Base-by-base conservation (phyloP, 2,888 invertebrate species). In the Volucella inanis region DNA sequence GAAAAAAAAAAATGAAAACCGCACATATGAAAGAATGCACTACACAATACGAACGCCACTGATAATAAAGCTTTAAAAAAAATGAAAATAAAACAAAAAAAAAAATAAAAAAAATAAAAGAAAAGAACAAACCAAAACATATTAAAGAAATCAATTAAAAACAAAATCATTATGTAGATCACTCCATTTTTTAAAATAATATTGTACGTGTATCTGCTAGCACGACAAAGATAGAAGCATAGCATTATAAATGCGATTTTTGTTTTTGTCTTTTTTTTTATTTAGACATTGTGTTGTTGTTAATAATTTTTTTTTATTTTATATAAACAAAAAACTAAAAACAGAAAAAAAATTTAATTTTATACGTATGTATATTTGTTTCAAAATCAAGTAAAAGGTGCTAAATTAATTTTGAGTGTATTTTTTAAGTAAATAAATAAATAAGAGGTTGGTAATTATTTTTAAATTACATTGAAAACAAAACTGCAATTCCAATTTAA, bases 1-100 rank as follows among this genome's bases (percentile, higher is more conserved):
- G 8, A 11, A 54, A 31, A 43, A 43, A 57, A 55, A 45, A 47
- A 31, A 55, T 22, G 47, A 61, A 76, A 77, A 76, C 64, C 76
- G 85, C 85, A 85, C 85, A 85, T 81, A 85, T 85, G 85, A 85
- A 85, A 80, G 72, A 77, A 49, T 85, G 85, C 85, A 85, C 85
- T 81, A 85, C 85, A 85, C 85, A 76, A 77, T 80, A 85, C 80
- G 85, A 85, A 85, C 80, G 80, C 80, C 85, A 85, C 85, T 85
- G 85, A 85, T 80, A 80, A 85, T 72, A 76, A 85, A 85, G 85
- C 85, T 85, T 85, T 85, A 85, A 85, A 57, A 71, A 71, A 78
- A 78, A 71, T 78, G 49, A 77, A 77, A 74, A 10, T 43, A n/a
- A 39, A 65, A 77, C 12, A 72, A 59, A 54, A 79, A 61, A 72